Evolutionary conservation across 1,140 invertebrate species (phyloP), one percentile per base, ranked within the genome.

Genomic region (Halyomorpha halys): DNA sequence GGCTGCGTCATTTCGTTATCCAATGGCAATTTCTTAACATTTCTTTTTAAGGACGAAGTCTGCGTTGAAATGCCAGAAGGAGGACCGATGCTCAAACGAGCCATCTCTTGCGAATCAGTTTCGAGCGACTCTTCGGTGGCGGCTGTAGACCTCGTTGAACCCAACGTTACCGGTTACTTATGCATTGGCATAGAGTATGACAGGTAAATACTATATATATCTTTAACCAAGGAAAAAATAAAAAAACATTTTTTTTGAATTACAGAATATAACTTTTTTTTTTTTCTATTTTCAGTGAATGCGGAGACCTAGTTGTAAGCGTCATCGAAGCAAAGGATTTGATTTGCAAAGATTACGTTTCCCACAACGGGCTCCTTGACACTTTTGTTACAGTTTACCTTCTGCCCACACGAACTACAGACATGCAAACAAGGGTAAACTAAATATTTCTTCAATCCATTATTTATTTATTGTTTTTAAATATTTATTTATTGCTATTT

Each of bases 31-130:
- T 39, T 39, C 11, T 8, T 9, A 39, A 39, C 34, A 13, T 39
- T 39, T 39, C 11, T 71, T 27, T 69, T 74, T 67, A 72, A 74
- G 45, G 73, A 76, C 16, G 59, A 44, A 23, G 53, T 63, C 13
- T 56, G 62, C 44, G n/a, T 45, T 30, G 59, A 39, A 60, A 44
- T 44, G 44, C 34, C 60, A 47, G 53, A 56, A 56, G 61, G 60
- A 3, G 71, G 74, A 59, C 68, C 75, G 1, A 72, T 69, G 25
- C 72, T 85, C 27, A 78, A 86, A 64, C 76, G 86, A 59, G 88
- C 86, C 1, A 79, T 88, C 65, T 89, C 87, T 47, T 91, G 87
- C 72, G 88, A 91, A 66, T 90, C 87, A 49, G 85, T 91, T 8
- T 87, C 83, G 66, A 91, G 88, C 6, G 88, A 91, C 67, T 89